Conservation (phyloP, 2,888 invertebrate genomes). For the Blera fallax region DNA sequence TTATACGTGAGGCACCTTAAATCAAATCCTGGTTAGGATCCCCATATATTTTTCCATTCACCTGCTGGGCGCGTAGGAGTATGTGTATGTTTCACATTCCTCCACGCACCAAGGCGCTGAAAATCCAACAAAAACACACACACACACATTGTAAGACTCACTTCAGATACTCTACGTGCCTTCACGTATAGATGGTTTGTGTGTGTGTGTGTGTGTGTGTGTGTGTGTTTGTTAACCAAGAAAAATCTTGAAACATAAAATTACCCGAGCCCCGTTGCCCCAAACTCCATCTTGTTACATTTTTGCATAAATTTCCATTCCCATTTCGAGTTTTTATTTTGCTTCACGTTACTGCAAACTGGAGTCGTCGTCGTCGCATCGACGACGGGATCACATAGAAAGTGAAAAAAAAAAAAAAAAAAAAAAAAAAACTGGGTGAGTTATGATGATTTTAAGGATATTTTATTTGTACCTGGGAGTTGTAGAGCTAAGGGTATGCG, state of each 20-base stretch:
- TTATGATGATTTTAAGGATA: constrained; percentile 69
- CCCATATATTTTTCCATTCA: constrained; percentile 45
- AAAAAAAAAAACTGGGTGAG: constrained; percentile 37
- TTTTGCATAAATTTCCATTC: constrained; percentile 67
- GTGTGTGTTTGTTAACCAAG: constrained; percentile 6
- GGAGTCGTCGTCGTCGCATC: constrained; percentile 11
- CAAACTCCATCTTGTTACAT: constrained; percentile 35
- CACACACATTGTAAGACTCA: constrained; percentile 2
- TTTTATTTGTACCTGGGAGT: constrained; percentile 58
- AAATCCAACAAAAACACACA: constrained; percentile 29
- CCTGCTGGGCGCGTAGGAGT: constrained; percentile 47
- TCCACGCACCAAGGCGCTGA: constrained; percentile 35
- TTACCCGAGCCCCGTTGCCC: constrained; percentile 5
- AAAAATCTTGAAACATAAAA: constrained; percentile 56
- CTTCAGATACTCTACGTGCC: constrained; percentile 3
- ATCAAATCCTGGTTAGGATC: constrained; percentile 41
- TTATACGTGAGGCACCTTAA: constrained; percentile 41
- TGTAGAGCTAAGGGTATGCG: constrained; percentile 15
- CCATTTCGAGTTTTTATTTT: background rate
- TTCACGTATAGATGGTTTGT: no score
- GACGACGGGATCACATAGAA: no score
- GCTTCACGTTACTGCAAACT: background rate
- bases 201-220: background rate
- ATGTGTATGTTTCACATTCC: background rate
- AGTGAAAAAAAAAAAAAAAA: background rate